These are phyloP conservation scores for Branchellion lobata DNA, from an alignment of 2,888 invertebrate genomes.

Conservation along the genomic window DNA sequence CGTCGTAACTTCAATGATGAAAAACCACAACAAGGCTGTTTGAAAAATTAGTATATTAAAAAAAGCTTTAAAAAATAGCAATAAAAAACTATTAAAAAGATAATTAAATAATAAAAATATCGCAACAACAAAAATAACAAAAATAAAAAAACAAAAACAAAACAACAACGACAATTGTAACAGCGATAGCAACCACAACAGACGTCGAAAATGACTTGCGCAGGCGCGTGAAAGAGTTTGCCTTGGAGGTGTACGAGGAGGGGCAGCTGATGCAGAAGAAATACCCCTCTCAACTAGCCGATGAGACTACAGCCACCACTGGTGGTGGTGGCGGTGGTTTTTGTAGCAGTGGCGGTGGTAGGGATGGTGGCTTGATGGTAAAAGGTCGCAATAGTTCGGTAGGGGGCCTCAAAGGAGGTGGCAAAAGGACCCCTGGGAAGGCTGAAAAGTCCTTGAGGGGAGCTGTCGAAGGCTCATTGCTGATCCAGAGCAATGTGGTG, in stretches of 20 bases:
- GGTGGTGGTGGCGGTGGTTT: background rate
- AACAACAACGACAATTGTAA: too few relatives aligned
- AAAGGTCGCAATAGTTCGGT: background rate
- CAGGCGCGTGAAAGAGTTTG: slow-evolving; percentile 86
- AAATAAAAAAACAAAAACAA: too few relatives aligned
- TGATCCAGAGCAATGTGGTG: slow-evolving; percentile 93
- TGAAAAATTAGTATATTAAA: too few relatives aligned
- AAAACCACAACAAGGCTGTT: too few relatives aligned
- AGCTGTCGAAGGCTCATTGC: slow-evolving; percentile 66
- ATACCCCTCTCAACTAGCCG: background rate
- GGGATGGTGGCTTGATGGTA: background rate
- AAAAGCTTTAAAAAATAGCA: too few relatives aligned
- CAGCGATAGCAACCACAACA: slow-evolving; percentile 42
- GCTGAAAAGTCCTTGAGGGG: slow-evolving; percentile 35
- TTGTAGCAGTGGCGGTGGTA: background rate
- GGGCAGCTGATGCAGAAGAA: slow-evolving; percentile 77
- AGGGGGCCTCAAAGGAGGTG: background rate
- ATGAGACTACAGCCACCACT: background rate
- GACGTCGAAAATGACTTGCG: slow-evolving; percentile 83
- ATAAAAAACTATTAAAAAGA: too few relatives aligned
- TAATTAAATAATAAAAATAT: too few relatives aligned
- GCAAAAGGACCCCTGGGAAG: background rate
- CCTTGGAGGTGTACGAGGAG: slow-evolving; percentile 81
- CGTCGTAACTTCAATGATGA: too few relatives aligned
- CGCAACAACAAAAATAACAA: too few relatives aligned